These are phyloP conservation scores for Brachionus manjavacas DNA, from an alignment of 1,140 invertebrate genomes.

Conservation along the genomic window DNA sequence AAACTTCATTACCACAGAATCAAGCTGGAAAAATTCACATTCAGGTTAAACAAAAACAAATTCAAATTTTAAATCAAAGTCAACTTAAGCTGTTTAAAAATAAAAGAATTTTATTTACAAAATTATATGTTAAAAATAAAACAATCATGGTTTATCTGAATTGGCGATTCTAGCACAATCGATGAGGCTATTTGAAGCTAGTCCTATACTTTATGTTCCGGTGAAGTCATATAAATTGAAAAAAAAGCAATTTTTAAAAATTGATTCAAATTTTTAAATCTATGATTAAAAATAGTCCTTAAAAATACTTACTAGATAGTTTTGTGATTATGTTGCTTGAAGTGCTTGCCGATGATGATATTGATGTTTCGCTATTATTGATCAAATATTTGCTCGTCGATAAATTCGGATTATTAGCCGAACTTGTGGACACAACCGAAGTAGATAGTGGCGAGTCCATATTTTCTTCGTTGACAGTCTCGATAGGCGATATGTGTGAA, in stretches of 20 bases:
- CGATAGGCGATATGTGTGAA: neutral
- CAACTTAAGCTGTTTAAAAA: neutral
- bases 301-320: conserved; percentile 24
- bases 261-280: neutral
- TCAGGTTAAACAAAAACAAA: neutral
- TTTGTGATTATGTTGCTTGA: conserved; percentile 5
- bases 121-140: neutral
- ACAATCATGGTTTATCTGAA: neutral
- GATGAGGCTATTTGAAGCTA: conserved; percentile 15
- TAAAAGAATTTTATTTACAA: neutral
- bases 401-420: neutral
- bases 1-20: neutral
- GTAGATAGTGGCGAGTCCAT: neutral
- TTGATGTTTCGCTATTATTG: conserved; percentile 8
- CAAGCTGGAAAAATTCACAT: neutral
- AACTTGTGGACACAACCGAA: neutral
- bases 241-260: conserved; percentile 10
- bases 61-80: neutral
- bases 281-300: neutral
- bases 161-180: neutral
- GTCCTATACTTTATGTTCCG: conserved; percentile 38
- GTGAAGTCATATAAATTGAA: conserved; percentile 22
- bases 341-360: neutral
- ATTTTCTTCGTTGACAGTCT: neutral
- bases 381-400: neutral